Evolutionary conservation across 2,797 vertebrate species (phyloP).

Genomic region (Echeneis naucrates): DNA sequence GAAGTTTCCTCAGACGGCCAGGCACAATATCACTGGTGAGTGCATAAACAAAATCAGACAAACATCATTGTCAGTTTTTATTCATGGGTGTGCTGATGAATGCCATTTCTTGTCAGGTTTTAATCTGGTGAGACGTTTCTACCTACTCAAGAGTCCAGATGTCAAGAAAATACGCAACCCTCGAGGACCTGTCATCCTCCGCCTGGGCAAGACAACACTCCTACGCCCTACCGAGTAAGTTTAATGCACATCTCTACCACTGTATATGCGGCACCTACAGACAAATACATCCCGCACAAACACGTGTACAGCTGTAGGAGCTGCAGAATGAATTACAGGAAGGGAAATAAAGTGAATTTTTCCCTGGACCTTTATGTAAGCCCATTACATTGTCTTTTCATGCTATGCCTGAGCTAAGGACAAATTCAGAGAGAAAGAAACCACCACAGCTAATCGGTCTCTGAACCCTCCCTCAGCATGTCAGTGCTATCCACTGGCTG

Average conservation of each 20-base stretch:
- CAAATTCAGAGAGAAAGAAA: conserved; percentile 11
- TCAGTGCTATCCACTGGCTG: conserved; percentile 39
- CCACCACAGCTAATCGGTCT: conserved; percentile 27
- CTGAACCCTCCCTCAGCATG: conserved; percentile 44
- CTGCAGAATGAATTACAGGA: conserved; percentile 7
- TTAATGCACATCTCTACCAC: not conserved
- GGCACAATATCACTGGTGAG: conserved; percentile 85
- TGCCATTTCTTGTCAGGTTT: conserved; percentile 86
- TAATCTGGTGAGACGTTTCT: conserved; percentile 92
- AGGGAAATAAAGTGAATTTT: conserved; percentile 25
- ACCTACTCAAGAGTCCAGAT: conserved; percentile 88
- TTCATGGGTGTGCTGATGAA: conserved; percentile 36
- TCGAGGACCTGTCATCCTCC: conserved; percentile 88
- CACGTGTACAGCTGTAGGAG: conserved; percentile 8
- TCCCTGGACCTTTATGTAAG: conserved; percentile 17
- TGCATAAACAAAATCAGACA: not conserved
- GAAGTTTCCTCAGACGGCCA: conserved; percentile 82
- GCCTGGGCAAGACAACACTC: conserved; percentile 89
- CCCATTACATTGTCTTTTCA: conserved; percentile 9
- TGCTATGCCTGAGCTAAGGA: conserved; percentile 36
- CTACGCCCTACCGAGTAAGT: conserved; percentile 90
- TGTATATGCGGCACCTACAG: not conserved
- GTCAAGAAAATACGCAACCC: conserved; percentile 93
- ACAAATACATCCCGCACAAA: conserved; percentile 10
- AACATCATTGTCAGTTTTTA: not conserved